These are phyloP conservation scores for Drosophila athabasca DNA, from an alignment of 1,140 invertebrate genomes.

Conservation along the genomic window DNA sequence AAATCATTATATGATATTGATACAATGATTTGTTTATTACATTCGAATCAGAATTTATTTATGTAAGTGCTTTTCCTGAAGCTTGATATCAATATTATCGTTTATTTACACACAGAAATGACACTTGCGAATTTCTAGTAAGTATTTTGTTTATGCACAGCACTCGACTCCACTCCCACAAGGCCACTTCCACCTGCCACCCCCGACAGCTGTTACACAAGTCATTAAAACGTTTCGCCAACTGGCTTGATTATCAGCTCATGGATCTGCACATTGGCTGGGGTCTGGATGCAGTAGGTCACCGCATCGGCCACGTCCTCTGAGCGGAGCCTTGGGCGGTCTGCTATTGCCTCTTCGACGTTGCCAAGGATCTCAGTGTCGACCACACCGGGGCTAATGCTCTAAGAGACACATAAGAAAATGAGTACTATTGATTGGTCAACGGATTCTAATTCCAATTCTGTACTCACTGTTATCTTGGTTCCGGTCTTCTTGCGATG, in stretches of 20 bases:
- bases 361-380: slow-evolving; percentile 63
- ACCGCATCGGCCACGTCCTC: slow-evolving; percentile 85
- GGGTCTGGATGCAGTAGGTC: slow-evolving; percentile 85
- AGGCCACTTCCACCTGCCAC: neutral
- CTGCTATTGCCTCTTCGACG: slow-evolving; percentile 2
- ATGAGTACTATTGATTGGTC: neutral
- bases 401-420: slow-evolving; percentile 18
- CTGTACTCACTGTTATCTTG: slow-evolving; percentile 84
- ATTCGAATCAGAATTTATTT: too few relatives aligned
- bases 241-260: slow-evolving; percentile 75
- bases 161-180: too few relatives aligned
- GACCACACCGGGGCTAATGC: slow-evolving; percentile 51
- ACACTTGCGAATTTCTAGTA: too few relatives aligned
- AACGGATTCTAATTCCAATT: neutral
- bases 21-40: too few relatives aligned
- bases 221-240: slow-evolving; percentile 47
- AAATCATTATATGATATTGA: too few relatives aligned
- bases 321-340: slow-evolving; percentile 58
- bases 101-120: too few relatives aligned
- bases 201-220: neutral
- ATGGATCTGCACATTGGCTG: slow-evolving; percentile 85
- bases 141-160: too few relatives aligned
- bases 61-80: too few relatives aligned
- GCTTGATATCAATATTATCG: too few relatives aligned
- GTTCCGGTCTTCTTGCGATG: slow-evolving; percentile 84